phyloP scores from a whole-genome alignment of 2,888 invertebrate species.

The Bhutanitis thaidina region DNA sequence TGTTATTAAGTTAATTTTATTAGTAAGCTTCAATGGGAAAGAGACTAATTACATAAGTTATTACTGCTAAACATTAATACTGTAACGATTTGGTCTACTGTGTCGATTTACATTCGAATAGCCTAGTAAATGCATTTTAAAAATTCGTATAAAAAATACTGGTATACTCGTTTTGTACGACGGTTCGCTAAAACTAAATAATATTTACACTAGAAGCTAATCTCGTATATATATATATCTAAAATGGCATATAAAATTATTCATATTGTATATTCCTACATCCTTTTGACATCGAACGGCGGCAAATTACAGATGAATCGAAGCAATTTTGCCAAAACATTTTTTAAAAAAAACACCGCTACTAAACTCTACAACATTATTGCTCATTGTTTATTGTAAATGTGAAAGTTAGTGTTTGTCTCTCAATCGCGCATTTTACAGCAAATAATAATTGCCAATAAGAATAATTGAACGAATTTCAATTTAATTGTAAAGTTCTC shows the following conservation, averaged over 20 bases:
- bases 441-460: too few species aligned
- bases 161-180: constrained; percentile 36
- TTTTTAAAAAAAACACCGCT: too few species aligned
- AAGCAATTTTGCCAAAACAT: not conserved
- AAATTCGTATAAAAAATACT: constrained; percentile 58
- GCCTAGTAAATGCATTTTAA: constrained; percentile 47
- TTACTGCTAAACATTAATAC: constrained; percentile 12
- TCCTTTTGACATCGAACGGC: not conserved
- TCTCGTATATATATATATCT: constrained; percentile 4
- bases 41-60: not conserved
- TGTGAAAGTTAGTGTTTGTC: too few species aligned
- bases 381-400: too few species aligned
- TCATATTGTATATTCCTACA: not conserved
- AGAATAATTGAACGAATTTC: too few species aligned
- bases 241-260: constrained; percentile 16
- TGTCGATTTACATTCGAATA: constrained; percentile 22
- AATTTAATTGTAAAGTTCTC: too few species aligned
- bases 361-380: too few species aligned
- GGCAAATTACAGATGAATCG: not conserved
- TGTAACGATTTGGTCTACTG: constrained; percentile 18
- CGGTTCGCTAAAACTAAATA: constrained; percentile 4
- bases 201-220: constrained; percentile 14
- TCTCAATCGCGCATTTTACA: too few species aligned
- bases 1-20: too few species aligned
- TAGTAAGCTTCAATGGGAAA: too few species aligned